phyloP scores from a whole-genome alignment of 37 sponge, comb jelly and placozoan genomes.

The Chondrilla cf. caribensis region DNA sequence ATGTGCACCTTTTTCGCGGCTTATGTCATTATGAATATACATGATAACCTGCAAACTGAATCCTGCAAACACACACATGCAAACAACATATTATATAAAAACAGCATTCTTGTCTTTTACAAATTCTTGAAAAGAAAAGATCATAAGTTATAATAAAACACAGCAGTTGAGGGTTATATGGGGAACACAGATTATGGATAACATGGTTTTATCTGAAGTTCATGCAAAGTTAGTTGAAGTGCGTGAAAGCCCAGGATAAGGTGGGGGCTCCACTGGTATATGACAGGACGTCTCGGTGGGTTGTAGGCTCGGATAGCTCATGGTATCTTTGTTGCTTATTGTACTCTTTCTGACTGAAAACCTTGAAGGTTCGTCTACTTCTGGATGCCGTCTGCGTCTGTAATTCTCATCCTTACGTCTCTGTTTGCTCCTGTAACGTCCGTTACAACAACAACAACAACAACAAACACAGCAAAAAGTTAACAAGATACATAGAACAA shows the following conservation, averaged over 20 bases:
- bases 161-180: no score
- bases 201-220: no score
- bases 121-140: no score
- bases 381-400: neutral
- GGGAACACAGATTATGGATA: no score
- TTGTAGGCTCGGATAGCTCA: neutral
- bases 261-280: neutral
- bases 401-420: neutral
- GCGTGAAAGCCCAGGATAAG: neutral
- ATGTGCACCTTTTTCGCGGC: no score
- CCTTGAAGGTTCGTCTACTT: neutral
- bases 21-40: no score
- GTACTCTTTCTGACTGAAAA: neutral
- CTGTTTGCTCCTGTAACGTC: neutral
- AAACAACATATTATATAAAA: no score
- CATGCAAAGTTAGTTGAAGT: neutral
- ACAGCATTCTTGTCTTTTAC: no score
- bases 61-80: no score
- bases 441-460: neutral
- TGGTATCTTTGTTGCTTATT: neutral
- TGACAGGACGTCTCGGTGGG: neutral
- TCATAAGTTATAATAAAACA: no score
- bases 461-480: neutral
- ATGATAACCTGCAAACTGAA: no score
- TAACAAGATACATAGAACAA: neutral